These are phyloP conservation scores for Sycophila sp. DNA, from an alignment of 1,140 invertebrate species.

Conservation along the genomic window DNA sequence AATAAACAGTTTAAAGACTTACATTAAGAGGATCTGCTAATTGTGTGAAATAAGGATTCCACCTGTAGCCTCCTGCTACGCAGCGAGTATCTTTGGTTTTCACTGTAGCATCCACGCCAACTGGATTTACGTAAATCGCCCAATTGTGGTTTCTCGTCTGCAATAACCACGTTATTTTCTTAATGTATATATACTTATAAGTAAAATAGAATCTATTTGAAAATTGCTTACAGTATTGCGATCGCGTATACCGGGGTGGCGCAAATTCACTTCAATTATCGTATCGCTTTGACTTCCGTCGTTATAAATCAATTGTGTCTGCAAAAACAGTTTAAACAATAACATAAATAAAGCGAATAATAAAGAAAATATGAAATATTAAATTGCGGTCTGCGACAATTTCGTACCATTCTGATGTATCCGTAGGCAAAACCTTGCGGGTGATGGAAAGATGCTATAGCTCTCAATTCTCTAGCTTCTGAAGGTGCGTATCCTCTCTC, in stretches of 20 bases:
- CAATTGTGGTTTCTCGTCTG: conserved; percentile 88
- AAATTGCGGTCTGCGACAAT: no score
- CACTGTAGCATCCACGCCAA: conserved; percentile 91
- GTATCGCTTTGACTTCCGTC: conserved; percentile 91
- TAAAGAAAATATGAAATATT: background rate
- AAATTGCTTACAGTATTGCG: conserved; percentile 75
- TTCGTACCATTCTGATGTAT: conserved; percentile 82
- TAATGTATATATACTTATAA: background rate
- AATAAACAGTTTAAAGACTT: conserved; percentile 46
- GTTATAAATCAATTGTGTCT: conserved; percentile 87
- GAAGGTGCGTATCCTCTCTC: conserved; percentile 87
- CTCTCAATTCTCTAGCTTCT: conserved; percentile 85
- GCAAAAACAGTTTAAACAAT: conserved; percentile 8
- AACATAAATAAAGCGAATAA: background rate
- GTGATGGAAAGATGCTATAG: conserved; percentile 92
- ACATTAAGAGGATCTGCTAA: conserved; percentile 89
- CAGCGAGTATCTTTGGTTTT: conserved; percentile 82
- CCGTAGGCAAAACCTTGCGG: conserved; percentile 86
- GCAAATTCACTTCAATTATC: conserved; percentile 85
- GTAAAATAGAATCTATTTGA: background rate
- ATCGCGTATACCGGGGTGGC: conserved; percentile 85
- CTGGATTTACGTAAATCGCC: conserved; percentile 92
- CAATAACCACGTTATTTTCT: no score
- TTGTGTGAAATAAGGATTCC: conserved; percentile 94
- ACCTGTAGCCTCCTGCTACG: conserved; percentile 88